Evolutionary conservation across 2,113 vertebrate genomes (phyloP).

Genomic region (Pao palembangensis): DNA sequence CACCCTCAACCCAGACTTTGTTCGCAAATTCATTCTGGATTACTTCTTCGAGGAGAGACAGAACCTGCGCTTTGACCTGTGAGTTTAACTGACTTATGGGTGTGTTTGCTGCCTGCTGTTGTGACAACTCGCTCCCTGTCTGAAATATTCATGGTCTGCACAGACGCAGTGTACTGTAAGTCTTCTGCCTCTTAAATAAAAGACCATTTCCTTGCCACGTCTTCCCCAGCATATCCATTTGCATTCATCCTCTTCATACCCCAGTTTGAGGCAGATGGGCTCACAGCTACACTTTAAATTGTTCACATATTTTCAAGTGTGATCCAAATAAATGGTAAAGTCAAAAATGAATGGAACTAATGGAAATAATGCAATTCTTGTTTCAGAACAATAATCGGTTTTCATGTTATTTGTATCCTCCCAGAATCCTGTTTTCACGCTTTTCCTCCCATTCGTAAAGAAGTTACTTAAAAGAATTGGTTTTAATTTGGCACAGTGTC

Average conservation of each 20-base stretch:
- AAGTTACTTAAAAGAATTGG: too few relatives aligned
- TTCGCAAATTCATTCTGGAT: conserved; percentile 95
- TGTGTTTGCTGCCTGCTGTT: conserved; percentile 2
- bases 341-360: too few relatives aligned
- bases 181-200: conserved; percentile 57
- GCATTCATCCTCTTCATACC: conserved; percentile 22
- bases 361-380: too few relatives aligned
- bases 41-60: conserved; percentile 98
- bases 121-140: conserved; percentile 30
- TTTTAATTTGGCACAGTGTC: too few relatives aligned
- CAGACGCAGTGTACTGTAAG: conserved; percentile 35
- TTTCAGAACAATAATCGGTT: too few relatives aligned
- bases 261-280: conserved; percentile 24
- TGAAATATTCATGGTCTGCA: conserved; percentile 63
- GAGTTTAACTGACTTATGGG: conserved; percentile 66
- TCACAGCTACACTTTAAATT: conserved; percentile 3
- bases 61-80: conserved; percentile 97
- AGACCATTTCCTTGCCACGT: conserved; percentile 39
- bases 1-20: conserved; percentile 97
- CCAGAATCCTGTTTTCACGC: too few relatives aligned
- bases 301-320: background rate
- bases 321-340: too few relatives aligned
- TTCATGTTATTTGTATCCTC: too few relatives aligned
- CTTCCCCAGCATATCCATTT: conserved; percentile 23
- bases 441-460: background rate